A percentile compares a stretch with the other conserved stretches of the same genome.
phyloP scores from a whole-genome alignment of 2,888 invertebrate species.

The Notodonta ziczac region DNA sequence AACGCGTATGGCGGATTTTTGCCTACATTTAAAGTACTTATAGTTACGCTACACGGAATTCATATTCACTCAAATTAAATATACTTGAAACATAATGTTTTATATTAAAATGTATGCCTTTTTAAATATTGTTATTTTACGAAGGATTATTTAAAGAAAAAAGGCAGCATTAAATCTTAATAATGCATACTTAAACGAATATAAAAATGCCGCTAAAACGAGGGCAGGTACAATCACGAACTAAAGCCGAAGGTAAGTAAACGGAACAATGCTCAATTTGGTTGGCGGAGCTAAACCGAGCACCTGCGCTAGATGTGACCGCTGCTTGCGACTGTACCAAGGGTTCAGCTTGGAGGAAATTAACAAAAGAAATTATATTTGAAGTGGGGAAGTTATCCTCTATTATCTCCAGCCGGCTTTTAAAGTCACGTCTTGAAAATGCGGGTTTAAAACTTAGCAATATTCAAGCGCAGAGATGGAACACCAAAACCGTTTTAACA shows the following conservation, averaged over 20 bases:
- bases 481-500: slow-evolving; percentile 14
- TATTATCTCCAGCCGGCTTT: slow-evolving; percentile 46
- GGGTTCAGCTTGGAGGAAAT: slow-evolving; percentile 48
- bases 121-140: background rate
- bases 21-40: slow-evolving; percentile 28
- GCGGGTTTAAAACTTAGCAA: slow-evolving; percentile 23
- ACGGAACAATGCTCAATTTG: slow-evolving; percentile 57
- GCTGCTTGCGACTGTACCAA: slow-evolving; percentile 38
- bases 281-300: slow-evolving; percentile 51
- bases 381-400: slow-evolving; percentile 37
- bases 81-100: no score
- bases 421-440: slow-evolving; percentile 48
- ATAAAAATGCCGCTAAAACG: slow-evolving; percentile 21
- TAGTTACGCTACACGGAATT: background rate
- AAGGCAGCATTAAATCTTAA: background rate
- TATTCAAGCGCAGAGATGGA: slow-evolving; percentile 12
- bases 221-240: slow-evolving; percentile 30
- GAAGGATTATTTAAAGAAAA: background rate
- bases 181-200: slow-evolving; percentile 1
- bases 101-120: no score
- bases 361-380: slow-evolving; percentile 50
- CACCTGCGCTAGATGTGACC: slow-evolving; percentile 64
- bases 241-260: slow-evolving; percentile 42
- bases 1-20: slow-evolving; percentile 27
- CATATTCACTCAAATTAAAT: no score